Conservation (phyloP, 2,888 invertebrate species). For the Drosophila lacicola region DNA sequence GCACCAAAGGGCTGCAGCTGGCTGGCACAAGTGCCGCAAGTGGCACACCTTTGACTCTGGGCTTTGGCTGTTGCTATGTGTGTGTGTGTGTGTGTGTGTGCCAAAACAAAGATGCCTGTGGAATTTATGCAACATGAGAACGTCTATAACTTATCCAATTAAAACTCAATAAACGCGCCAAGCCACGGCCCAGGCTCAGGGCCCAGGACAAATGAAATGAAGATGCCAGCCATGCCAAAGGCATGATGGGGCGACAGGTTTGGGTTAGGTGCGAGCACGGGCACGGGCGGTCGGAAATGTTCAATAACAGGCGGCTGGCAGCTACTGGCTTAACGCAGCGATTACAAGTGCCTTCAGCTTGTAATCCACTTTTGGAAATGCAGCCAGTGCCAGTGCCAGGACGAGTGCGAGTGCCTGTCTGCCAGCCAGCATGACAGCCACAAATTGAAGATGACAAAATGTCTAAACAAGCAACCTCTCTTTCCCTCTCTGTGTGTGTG, state of each 20-base stretch:
- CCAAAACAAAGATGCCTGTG: slow-evolving; percentile 72
- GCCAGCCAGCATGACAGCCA: slow-evolving; percentile 74
- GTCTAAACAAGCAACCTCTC: slow-evolving; percentile 72
- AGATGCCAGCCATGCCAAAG: slow-evolving; percentile 63
- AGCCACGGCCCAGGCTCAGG: slow-evolving; percentile 20
- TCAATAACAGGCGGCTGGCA: slow-evolving; percentile 59
- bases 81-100: slow-evolving; percentile 17
- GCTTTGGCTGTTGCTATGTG: neutral
- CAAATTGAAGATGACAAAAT: slow-evolving; percentile 83
- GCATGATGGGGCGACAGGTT: slow-evolving; percentile 9
- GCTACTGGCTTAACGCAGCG: slow-evolving; percentile 75
- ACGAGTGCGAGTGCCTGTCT: slow-evolving; percentile 40
- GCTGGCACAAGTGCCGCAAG: slow-evolving; percentile 10
- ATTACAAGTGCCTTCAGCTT: slow-evolving; percentile 81
- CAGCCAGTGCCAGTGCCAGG: slow-evolving; percentile 51
- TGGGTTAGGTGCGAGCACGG: neutral
- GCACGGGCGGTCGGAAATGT: slow-evolving; percentile 35
- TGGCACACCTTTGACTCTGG: slow-evolving; percentile 23
- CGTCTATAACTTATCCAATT: slow-evolving; percentile 81
- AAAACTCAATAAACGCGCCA: slow-evolving; percentile 80
- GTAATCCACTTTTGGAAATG: slow-evolving; percentile 82
- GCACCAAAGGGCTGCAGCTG: slow-evolving; percentile 34
- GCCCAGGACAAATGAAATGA: slow-evolving; percentile 53
- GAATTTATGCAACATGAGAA: slow-evolving; percentile 81
- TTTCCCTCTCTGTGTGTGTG: slow-evolving; percentile 10